Evolutionary conservation across 1,140 invertebrate species (phyloP).

Genomic region (Tetragnatha versicolor): DNA sequence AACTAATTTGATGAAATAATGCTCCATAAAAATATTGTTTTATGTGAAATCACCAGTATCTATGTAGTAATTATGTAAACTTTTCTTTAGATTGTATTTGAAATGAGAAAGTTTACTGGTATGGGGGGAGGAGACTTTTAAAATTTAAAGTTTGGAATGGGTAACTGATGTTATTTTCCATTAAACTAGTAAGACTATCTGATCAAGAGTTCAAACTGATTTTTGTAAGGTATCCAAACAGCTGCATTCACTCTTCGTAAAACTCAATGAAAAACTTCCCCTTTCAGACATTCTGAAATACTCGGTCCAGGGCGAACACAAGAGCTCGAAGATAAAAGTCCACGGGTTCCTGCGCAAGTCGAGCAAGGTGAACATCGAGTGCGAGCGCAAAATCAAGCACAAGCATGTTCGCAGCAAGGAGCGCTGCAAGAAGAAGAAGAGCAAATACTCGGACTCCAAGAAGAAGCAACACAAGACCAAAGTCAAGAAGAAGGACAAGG

Average conservation of each 20-base stretch:
- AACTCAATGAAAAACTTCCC: not conserved
- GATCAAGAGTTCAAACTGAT: no score
- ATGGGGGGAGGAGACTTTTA: no score
- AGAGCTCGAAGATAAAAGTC: conserved; percentile 50
- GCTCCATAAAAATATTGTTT: no score
- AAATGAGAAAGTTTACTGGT: no score
- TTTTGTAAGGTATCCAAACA: no score
- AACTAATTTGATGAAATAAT: no score
- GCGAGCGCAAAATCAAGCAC: conserved; percentile 42
- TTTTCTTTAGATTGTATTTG: no score
- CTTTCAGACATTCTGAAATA: conserved; percentile 47
- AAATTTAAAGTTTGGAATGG: no score
- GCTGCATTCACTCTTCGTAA: not conserved
- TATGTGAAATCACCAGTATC: no score
- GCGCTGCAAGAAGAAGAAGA: conserved; percentile 46
- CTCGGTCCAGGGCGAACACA: conserved; percentile 42
- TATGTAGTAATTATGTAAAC: no score
- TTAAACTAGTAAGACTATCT: no score
- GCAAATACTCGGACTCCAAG: conserved; percentile 29
- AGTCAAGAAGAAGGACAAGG: conserved; percentile 40
- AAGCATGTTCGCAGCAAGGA: conserved; percentile 41
- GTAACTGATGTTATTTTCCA: no score
- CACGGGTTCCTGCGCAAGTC: conserved; percentile 43
- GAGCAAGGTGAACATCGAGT: conserved; percentile 36
- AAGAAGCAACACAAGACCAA: conserved; percentile 45